Base-by-base conservation (phyloP, 2,113 vertebrate species). In the Oreochromis spilurus region DNA sequence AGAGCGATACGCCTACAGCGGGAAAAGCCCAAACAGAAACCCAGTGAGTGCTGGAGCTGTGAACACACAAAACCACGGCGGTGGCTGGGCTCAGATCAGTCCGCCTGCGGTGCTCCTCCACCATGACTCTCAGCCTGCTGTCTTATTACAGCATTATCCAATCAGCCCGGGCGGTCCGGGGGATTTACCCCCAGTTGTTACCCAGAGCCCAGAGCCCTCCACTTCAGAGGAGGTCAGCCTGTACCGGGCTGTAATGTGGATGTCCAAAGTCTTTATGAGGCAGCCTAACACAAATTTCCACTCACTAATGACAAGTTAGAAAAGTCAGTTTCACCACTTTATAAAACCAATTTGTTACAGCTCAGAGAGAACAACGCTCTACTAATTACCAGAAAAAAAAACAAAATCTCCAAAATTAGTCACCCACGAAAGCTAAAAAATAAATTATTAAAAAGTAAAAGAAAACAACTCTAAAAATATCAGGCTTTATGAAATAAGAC, bases 111-210 rank as follows among this genome's bases (percentile, higher is more conserved):
- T 79, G 48, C 21, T 53, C 16, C 48, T 70, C 14, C 81, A 7
- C 31, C 34, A 36, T 52, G 81, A 50, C 24, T 75, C 70, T 19
- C 70, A 19, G 70, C 70, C 43, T 75, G 43, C 43, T 50, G 87
- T 88, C 92, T 94, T 93, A 94, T 95, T 95, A 94, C 57, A 84
- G 87, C 91, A 94, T 95, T 94, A 95, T 93, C 91, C 92, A 95
- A 94, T 91, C 91, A 93, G 91, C 85, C 90, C 84, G 4, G 40
- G n/a, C 9, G 0, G 70, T 16, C 70, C 24, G 1, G 34, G 79
- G 90, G 92, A 90, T 60, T 88, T 82, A 82, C 82, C 91, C 81
- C 19, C 13, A 16, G 34, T 14, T 50, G n/a, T 48, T 19, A 31
- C 16, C 43, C 24, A 50, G 24, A 75, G 70, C 24, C 9, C 70